Conservation (phyloP, 1,140 invertebrate species). For the Bradynema listronoti region DNA sequence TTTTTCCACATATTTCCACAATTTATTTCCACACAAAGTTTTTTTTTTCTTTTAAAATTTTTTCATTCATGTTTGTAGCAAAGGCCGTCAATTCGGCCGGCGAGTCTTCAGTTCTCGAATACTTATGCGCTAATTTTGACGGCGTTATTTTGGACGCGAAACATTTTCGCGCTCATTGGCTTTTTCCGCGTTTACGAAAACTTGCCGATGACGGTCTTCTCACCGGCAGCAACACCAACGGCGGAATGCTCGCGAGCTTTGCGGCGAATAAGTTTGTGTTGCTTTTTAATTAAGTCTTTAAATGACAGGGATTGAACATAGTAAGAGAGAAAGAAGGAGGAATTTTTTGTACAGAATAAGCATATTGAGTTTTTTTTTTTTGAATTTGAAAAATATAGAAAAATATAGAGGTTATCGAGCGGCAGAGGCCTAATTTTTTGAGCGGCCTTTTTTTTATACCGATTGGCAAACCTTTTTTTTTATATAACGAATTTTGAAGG, state of each 20-base stretch:
- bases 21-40: too few species aligned
- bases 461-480: too few species aligned
- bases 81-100: conserved; percentile 1
- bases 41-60: neutral
- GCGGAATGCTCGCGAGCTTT: conserved; percentile 14
- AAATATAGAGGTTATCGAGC: too few species aligned
- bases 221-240: conserved; percentile 3
- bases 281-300: too few species aligned
- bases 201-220: conserved; percentile 65
- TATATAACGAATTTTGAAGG: neutral
- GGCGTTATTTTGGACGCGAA: conserved; percentile 77
- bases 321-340: neutral
- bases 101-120: conserved; percentile 56
- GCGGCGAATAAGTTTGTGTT: conserved; percentile 27
- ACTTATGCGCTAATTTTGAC: conserved; percentile 73
- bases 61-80: conserved; percentile 10
- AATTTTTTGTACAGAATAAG: neutral
- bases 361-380: neutral
- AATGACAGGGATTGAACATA: neutral
- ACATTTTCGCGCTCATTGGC: conserved; percentile 80
- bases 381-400: too few species aligned
- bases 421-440: too few species aligned
- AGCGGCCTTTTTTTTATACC: too few species aligned
- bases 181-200: conserved; percentile 71
- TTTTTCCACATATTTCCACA: too few species aligned